phyloP scores from a whole-genome alignment of 2,113 vertebrate genomes.

The Chloroceryle aenea region DNA sequence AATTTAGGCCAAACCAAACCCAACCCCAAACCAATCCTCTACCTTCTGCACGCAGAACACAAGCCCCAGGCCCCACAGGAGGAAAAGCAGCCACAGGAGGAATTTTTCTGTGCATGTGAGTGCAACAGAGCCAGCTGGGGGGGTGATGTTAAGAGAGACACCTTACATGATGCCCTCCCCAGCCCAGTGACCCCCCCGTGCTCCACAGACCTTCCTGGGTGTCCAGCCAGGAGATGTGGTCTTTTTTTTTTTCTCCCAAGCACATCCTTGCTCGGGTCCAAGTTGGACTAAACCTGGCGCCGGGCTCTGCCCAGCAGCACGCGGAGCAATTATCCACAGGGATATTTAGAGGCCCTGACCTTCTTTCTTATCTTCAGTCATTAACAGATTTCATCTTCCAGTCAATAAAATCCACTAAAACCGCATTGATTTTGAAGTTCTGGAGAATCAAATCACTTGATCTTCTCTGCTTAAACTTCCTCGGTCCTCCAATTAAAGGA shows the following conservation, averaged over 20 bases:
- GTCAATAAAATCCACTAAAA: conserved; percentile 34
- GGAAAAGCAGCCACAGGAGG: neutral
- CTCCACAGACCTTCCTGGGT: neutral
- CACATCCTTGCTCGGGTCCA: neutral
- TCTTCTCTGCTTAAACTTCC: conserved; percentile 26
- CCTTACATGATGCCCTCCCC: neutral
- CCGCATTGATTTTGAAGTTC: conserved; percentile 44
- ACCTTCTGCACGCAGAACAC: neutral
- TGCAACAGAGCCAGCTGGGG: neutral
- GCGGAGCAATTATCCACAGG: neutral
- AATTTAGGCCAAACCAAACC: neutral
- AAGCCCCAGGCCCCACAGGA: neutral
- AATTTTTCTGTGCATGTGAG: neutral
- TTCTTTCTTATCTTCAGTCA: neutral
- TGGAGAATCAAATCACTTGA: conserved; percentile 37
- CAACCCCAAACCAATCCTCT: no score
- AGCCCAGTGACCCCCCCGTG: neutral
- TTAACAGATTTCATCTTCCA: conserved; percentile 49
- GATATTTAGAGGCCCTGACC: neutral
- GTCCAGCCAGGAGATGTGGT: neutral
- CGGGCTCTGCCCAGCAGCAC: neutral
- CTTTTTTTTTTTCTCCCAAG: neutral
- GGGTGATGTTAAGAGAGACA: neutral
- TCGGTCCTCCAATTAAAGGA: conserved; percentile 15
- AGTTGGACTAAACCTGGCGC: neutral